Evolutionary conservation across 2,113 vertebrate genomes (phyloP), one percentile per base, ranked within the genome.

Genomic region (Motacilla alba): DNA sequence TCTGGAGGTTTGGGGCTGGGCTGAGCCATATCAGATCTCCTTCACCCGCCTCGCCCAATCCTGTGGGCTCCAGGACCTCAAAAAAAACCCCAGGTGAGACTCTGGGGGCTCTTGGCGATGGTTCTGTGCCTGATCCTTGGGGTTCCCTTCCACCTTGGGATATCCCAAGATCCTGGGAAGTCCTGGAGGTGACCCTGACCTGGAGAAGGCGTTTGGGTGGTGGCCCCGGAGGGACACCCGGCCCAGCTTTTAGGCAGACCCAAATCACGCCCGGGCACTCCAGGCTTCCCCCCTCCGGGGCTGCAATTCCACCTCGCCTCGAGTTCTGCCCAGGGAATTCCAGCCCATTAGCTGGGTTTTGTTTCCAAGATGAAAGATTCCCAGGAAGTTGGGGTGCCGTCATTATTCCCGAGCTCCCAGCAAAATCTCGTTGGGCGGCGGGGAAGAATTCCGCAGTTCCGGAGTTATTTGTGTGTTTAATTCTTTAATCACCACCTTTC

Each of bases 1-100:
- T 6, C 1, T 3, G 10, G 2, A 39, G 7, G 0, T 35, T 20
- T 19, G 11, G 10, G 15, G 26, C 15, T 6, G 41, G 13, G 28
- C 14, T 20, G 76, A 22, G 22, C 39, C 17, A 20, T 22, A 33
- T 37, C 59, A 33, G 26, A 28, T 11, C 46, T 75, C 50, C 33
- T 62, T 3, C 30, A 19, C 50, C 68, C 35, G 8, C 78, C 70
- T 17, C 31, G 63, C 66, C 43, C 63, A 49, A 20, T 27, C 13
- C 63, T 13, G 52, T 39, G 44, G 21, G 10, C 41, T 83, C 46
- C 31, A 58, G 15, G 3, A 89, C 18, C n/a, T 26, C 44, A 43
- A 4, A 30, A 35, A 44, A 21, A 31, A 33, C 2, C 20, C 39
- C 9, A 58, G 9, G 23, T 22, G 31, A 33, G 55, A n/a, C 55